Base-by-base conservation (phyloP, 2,888 invertebrate genomes). In the Petrophora chlorosata region DNA sequence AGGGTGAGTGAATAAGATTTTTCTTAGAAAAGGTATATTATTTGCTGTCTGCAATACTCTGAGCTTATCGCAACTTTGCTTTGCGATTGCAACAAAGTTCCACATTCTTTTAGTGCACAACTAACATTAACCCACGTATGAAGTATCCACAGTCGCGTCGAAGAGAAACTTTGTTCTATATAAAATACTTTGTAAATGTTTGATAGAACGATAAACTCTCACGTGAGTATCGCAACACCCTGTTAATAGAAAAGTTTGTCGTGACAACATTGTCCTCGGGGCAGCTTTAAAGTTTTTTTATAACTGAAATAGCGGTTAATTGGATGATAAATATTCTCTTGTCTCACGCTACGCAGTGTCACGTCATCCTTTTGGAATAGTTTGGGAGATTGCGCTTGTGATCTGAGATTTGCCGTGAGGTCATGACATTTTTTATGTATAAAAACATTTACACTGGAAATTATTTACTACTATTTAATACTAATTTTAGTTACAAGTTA, bases 171-270 rank as follows among this genome's bases (percentile, higher is more conserved):
- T 44, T 49, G 48, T 49, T 26, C n/a, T 32, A 15, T 32, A 48
- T 50, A 43, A 49, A 44, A 50, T 40, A 44, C 38, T 40, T 38
- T 45, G 46, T 56, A 52, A 56, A 56, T 56, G 52, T 35, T 56
- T 54, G 44, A 58, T 58, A 40, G 35, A 25, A 29, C 35, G 28
- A 50, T 54, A 50, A 54, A 54, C 15, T 35, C 32, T 12, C 26
- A 40, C 30, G 29, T 46, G 30, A 30, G 39, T 29, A 34, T 53
- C 32, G 32, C 43, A 43, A 38, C 42, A 47, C 35, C 34, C 52
- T 25, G 49, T 40, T 43, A 47, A 53, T 47, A 53, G 52, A 47
- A 53, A 47, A 53, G 52, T 52, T 47, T 43, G 41, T 41, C 34
- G 42, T 42, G 46, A 35, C 43, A 47, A 47, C 46, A 33, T 28